Conservation (phyloP, 2,888 invertebrate species). For the Heptascelio sp. region DNA sequence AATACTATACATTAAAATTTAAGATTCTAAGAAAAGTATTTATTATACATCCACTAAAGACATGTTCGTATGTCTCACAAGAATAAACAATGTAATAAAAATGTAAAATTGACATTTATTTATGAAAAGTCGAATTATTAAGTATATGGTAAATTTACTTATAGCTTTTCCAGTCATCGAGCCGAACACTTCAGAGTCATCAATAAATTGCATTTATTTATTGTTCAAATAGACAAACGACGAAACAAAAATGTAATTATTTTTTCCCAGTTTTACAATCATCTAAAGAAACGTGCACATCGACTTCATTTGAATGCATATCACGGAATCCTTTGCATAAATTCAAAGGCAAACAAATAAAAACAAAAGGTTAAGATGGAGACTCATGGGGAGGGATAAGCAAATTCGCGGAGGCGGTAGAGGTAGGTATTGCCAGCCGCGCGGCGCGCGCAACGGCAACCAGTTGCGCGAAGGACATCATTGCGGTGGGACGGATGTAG, state of each 20-base stretch:
- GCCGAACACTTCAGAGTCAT: too few species aligned
- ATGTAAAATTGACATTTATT: too few species aligned
- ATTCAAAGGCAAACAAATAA: constrained; percentile 66
- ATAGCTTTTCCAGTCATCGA: too few species aligned
- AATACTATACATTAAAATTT: too few species aligned
- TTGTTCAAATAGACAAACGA: constrained; percentile 37
- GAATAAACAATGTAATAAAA: too few species aligned
- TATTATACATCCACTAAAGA: too few species aligned
- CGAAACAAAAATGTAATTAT: not conserved
- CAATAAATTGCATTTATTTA: too few species aligned
- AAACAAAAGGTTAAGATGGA: constrained; percentile 45
- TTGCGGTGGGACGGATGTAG: constrained; percentile 35
- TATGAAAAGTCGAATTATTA: too few species aligned
- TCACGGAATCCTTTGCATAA: constrained; percentile 63
- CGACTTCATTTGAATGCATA: constrained; percentile 57
- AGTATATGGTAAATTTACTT: too few species aligned
- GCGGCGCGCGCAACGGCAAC: constrained; percentile 68
- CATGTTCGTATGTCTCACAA: too few species aligned
- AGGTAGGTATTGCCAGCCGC: constrained; percentile 64
- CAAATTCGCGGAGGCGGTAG: constrained; percentile 56
- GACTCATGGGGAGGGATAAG: constrained; percentile 54
- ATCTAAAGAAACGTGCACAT: constrained; percentile 36
- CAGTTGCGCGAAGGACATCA: constrained; percentile 66
- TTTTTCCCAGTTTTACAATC: constrained; percentile 54
- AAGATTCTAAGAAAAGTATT: too few species aligned